Percentiles rank a stretch among this genome's conserved stretches.
Conservation (phyloP, 2,113 vertebrate species). For the Mustela lutreola region DNA sequence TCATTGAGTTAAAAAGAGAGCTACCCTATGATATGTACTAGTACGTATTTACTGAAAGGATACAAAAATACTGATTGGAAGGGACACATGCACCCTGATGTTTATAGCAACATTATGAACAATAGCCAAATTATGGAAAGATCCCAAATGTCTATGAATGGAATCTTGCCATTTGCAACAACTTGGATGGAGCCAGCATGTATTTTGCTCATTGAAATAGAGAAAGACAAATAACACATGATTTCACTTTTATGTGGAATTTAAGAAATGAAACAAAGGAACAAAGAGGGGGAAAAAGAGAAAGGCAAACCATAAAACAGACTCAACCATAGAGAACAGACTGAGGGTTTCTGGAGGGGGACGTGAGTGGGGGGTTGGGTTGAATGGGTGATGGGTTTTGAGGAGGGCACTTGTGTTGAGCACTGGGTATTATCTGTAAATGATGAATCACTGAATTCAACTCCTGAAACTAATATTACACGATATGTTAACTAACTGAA, state of each 20-base stretch:
- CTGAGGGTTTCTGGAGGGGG: not conserved
- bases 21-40: too few relatives aligned
- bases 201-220: not conserved
- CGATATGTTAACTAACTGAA: not conserved
- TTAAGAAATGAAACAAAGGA: not conserved
- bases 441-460: not conserved
- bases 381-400: not conserved
- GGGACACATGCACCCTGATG: too few relatives aligned
- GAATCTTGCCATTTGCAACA: not conserved
- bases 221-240: not conserved
- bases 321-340: not conserved
- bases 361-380: not conserved
- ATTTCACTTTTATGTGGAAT: not conserved
- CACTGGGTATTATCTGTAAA: not conserved
- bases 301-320: not conserved
- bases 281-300: not conserved
- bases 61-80: too few relatives aligned
- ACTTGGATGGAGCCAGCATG: not conserved
- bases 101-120: too few relatives aligned
- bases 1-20: not conserved
- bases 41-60: too few relatives aligned
- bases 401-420: not conserved
- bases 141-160: not conserved
- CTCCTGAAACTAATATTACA: not conserved
- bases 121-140: too few relatives aligned